Evolutionary conservation across 2,797 vertebrate genomes (phyloP).

Genomic region (Epinephelus coioides): DNA sequence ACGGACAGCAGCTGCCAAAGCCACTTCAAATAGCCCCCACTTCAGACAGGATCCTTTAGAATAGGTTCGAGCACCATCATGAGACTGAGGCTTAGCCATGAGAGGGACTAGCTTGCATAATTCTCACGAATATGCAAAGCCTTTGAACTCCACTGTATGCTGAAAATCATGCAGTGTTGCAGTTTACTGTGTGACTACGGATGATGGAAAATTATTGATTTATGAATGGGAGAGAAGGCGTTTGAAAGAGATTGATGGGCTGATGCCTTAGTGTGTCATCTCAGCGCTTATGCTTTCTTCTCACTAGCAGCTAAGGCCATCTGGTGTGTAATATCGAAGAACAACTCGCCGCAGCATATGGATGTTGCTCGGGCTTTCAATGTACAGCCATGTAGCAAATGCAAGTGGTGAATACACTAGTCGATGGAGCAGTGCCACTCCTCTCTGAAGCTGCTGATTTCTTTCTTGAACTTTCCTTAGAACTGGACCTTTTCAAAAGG

Average conservation of each 20-base stretch:
- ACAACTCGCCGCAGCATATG: conserved; percentile 31
- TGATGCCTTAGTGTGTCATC: conserved; percentile 49
- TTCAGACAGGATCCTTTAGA: conserved; percentile 74
- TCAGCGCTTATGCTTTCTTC: conserved; percentile 52
- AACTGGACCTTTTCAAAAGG: conserved; percentile 41
- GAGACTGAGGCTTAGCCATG: conserved; percentile 76
- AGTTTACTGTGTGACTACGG: conserved; percentile 56
- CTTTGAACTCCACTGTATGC: conserved; percentile 62
- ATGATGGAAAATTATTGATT: conserved; percentile 72
- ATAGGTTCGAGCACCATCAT: conserved; percentile 72
- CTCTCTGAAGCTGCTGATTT: conserved; percentile 44
- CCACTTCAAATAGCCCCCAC: conserved; percentile 74
- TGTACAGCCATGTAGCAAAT: conserved; percentile 16
- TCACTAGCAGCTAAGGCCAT: conserved; percentile 50
- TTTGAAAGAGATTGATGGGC: conserved; percentile 61
- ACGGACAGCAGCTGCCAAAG: conserved; percentile 70
- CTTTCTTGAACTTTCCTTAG: conserved; percentile 52
- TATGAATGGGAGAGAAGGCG: conserved; percentile 53
- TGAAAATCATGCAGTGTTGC: conserved; percentile 57
- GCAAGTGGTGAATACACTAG: conserved; percentile 8
- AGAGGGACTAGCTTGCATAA: conserved; percentile 71
- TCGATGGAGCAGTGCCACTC: conserved; percentile 20
- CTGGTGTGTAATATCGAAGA: conserved; percentile 48
- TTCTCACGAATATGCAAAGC: conserved; percentile 74
- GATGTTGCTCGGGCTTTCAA: conserved; percentile 22